phyloP scores from a whole-genome alignment of 2,888 invertebrate genomes.

The Autographa gamma region DNA sequence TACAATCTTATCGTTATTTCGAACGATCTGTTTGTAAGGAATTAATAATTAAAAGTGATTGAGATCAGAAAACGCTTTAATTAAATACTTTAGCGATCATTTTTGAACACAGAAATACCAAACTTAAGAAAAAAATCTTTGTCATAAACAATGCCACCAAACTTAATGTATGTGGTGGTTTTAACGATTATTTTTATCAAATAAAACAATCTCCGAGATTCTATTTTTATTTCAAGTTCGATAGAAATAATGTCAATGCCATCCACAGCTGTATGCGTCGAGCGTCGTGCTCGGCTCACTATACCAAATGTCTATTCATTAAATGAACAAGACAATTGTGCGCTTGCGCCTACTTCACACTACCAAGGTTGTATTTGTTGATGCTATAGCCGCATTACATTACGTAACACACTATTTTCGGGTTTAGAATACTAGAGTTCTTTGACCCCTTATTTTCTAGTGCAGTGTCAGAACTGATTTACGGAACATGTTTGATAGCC shows the following conservation, averaged over 20 bases:
- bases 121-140: background rate
- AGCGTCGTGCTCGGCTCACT: slow-evolving; percentile 56
- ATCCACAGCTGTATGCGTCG: slow-evolving; percentile 55
- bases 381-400: slow-evolving; percentile 64
- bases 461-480: slow-evolving; percentile 33
- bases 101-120: slow-evolving; percentile 5
- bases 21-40: slow-evolving; percentile 21
- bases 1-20: slow-evolving; percentile 13
- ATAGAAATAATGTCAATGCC: slow-evolving; percentile 64
- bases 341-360: slow-evolving; percentile 64
- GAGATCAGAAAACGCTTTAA: slow-evolving; percentile 26
- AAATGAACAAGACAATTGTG: slow-evolving; percentile 70
- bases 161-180: slow-evolving; percentile 10
- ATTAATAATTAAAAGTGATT: slow-evolving; percentile 25
- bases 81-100: slow-evolving; percentile 24
- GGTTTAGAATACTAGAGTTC: slow-evolving; percentile 68
- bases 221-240: slow-evolving; percentile 65
- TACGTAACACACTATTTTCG: slow-evolving; percentile 76
- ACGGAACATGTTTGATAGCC: slow-evolving; percentile 27
- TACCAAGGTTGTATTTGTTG: slow-evolving; percentile 79
- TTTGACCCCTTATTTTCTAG: slow-evolving; percentile 63
- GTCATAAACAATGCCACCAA: slow-evolving; percentile 7
- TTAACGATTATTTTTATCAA: slow-evolving; percentile 8
- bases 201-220: slow-evolving; percentile 18
- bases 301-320: slow-evolving; percentile 66